phyloP scores from a whole-genome alignment of 2,888 invertebrate genomes.

The Tipula lateralis region DNA sequence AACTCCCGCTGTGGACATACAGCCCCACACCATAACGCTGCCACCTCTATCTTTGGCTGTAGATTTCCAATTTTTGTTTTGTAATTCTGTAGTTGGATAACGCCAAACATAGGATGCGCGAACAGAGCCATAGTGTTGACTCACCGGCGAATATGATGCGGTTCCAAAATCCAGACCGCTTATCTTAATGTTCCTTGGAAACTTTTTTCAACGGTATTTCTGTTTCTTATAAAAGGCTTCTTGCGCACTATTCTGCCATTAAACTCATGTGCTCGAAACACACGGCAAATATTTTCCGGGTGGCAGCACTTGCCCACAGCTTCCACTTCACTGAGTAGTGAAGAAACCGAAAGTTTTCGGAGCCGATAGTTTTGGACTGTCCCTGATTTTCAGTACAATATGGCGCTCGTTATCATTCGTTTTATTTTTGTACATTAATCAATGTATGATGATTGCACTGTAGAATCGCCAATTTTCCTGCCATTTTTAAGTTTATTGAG shows the following conservation, averaged over 20 bases:
- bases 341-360: background rate
- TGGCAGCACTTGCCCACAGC: background rate
- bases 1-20: background rate
- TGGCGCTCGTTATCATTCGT: background rate
- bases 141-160: background rate
- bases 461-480: too few relatives aligned
- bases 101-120: background rate
- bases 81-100: background rate
- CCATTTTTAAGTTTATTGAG: too few relatives aligned
- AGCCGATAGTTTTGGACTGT: background rate
- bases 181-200: background rate
- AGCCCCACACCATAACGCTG: background rate
- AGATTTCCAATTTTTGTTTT: background rate
- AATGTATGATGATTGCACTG: too few relatives aligned
- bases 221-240: background rate
- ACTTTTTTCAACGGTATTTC: background rate
- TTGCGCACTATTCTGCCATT: background rate
- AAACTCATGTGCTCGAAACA: background rate
- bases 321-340: background rate
- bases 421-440: too few relatives aligned
- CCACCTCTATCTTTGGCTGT: background rate
- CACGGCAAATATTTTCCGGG: background rate
- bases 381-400: background rate
- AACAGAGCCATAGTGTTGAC: background rate
- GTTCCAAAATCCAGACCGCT: background rate